Conservation (phyloP, 2,888 invertebrate species). For the Neria commutata region DNA sequence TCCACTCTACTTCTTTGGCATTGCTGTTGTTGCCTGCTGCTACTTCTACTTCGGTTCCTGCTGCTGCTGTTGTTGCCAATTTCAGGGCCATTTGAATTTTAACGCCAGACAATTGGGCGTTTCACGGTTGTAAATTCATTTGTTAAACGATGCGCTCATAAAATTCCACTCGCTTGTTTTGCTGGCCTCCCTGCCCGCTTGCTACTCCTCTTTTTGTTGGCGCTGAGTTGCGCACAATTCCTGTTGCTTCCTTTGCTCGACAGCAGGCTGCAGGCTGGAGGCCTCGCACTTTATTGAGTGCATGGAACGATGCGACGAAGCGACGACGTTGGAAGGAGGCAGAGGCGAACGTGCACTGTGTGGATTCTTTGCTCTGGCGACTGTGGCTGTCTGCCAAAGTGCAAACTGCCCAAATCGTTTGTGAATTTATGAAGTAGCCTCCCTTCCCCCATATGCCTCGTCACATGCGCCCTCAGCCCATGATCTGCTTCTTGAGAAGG, state of each 20-base stretch:
- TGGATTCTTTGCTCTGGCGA: conserved; percentile 30
- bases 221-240: conserved; percentile 19
- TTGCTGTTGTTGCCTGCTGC: background rate
- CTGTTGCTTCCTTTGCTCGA: conserved; percentile 23
- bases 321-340: background rate
- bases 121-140: conserved; percentile 63
- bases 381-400: conserved; percentile 3
- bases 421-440: conserved; percentile 27
- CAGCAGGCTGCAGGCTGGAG: background rate
- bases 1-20: too few relatives aligned
- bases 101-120: conserved; percentile 63
- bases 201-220: conserved; percentile 40
- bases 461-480: background rate
- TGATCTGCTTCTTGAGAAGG: background rate
- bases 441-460: too few relatives aligned
- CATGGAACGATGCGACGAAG: background rate
- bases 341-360: conserved; percentile 30
- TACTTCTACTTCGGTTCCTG: background rate
- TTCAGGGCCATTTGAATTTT: conserved; percentile 55
- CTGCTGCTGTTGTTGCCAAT: conserved; percentile 22
- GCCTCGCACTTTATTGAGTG: background rate
- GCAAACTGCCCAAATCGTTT: conserved; percentile 29
- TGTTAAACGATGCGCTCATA: conserved; percentile 63
- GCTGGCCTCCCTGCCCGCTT: conserved; percentile 19
- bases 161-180: conserved; percentile 47